Percentiles rank a stretch among this genome's conserved stretches.
Evolutionary conservation across 2,888 invertebrate genomes (phyloP).

Genomic region (Dexiosoma caninum): DNA sequence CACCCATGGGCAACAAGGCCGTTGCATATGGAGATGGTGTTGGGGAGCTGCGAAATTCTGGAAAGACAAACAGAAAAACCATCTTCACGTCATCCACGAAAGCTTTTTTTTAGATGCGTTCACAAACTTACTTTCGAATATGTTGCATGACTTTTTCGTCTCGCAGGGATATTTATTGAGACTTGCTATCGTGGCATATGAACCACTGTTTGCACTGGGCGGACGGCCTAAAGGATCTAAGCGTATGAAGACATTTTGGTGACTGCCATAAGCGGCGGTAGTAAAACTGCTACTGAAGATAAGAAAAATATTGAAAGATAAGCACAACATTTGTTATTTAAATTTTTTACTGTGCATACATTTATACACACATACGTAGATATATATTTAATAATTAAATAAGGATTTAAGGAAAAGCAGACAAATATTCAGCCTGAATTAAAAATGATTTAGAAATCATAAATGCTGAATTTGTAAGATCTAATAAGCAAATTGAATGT

Average conservation of each 20-base stretch:
- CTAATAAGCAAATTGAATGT: no score
- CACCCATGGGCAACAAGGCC: conserved; percentile 80
- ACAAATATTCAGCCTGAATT: neutral
- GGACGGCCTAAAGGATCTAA: conserved; percentile 85
- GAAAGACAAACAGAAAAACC: conserved; percentile 47
- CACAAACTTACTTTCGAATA: conserved; percentile 73
- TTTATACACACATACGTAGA: no score
- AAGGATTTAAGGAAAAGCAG: neutral
- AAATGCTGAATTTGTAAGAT: neutral
- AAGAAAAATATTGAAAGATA: conserved; percentile 26
- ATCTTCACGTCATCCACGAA: no score
- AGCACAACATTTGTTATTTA: neutral
- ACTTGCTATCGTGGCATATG: conserved; percentile 90
- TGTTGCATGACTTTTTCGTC: conserved; percentile 76
- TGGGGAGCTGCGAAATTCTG: conserved; percentile 76
- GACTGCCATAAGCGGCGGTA: conserved; percentile 86
- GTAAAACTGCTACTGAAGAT: conserved; percentile 85
- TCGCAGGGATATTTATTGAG: conserved; percentile 84
- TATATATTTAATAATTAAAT: neutral
- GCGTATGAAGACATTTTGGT: conserved; percentile 86
- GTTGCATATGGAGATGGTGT: conserved; percentile 87
- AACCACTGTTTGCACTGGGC: conserved; percentile 86
- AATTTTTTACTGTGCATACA: no score
- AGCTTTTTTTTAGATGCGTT: no score
- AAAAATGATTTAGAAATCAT: neutral